Evolutionary conservation across 2,888 invertebrate species (phyloP).

Genomic region (Melangyna quadrimaculata): DNA sequence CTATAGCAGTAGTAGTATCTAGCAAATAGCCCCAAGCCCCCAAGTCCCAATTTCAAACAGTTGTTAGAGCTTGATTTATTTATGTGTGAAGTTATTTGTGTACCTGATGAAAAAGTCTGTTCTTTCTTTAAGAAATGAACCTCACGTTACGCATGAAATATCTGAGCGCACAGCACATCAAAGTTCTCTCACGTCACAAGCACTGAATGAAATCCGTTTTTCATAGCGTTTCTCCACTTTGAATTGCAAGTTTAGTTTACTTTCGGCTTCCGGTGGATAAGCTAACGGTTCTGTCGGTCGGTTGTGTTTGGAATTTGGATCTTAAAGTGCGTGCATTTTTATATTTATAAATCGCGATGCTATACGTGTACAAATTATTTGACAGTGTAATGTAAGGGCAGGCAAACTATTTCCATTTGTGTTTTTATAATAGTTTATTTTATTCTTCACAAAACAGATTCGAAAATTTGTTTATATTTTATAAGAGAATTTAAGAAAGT

Average conservation of each 20-base stretch:
- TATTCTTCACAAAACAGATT: conserved; percentile 36
- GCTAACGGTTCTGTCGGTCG: conserved; percentile 51
- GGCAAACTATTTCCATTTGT: conserved; percentile 15
- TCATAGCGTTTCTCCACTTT: conserved; percentile 56
- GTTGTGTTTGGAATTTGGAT: not conserved
- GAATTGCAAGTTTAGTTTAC: conserved; percentile 71
- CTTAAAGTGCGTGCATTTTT: not conserved
- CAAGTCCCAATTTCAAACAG: not conserved
- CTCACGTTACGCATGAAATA: conserved; percentile 40
- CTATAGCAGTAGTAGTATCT: not conserved
- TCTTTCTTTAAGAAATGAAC: conserved; percentile 20
- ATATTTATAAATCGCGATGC: conserved; percentile 8
- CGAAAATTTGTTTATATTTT: conserved; percentile 13
- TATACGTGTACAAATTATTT: conserved; percentile 30
- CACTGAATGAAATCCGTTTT: conserved; percentile 71
- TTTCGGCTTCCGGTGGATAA: conserved; percentile 77
- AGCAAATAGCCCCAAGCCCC: no score
- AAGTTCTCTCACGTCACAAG: not conserved
- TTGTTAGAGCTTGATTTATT: conserved; percentile 3
- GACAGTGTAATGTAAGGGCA: not conserved
- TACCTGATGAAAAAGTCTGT: not conserved
- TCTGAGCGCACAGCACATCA: not conserved
- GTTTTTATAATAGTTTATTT: not conserved
- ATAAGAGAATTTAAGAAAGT: not conserved
- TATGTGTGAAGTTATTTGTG: not conserved